Percentiles rank a stretch among this genome's conserved stretches.
These are phyloP conservation scores for Tupiocoris notatus DNA, from an alignment of 2,888 invertebrate species.

Conservation along the genomic window DNA sequence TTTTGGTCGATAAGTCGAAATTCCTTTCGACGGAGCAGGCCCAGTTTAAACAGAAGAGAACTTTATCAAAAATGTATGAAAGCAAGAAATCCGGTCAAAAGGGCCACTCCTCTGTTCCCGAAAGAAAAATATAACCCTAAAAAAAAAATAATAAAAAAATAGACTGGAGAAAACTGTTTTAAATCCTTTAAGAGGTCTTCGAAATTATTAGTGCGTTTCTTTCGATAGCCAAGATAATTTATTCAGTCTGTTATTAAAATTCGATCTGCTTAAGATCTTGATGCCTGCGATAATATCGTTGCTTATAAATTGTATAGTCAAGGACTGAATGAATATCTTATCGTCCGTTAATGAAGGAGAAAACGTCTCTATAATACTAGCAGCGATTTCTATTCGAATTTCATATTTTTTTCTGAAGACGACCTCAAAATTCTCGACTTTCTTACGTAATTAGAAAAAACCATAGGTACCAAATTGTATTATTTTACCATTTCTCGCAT, in stretches of 20 bases:
- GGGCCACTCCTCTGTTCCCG: background rate
- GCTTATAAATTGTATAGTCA: too few species aligned
- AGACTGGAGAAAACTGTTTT: background rate
- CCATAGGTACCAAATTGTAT: too few species aligned
- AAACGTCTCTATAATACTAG: too few species aligned
- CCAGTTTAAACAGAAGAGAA: background rate
- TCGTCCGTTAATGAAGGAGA: too few species aligned
- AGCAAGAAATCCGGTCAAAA: background rate
- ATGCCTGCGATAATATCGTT: too few species aligned
- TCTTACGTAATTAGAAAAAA: too few species aligned
- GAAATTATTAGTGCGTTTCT: background rate
- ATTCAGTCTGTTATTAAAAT: background rate
- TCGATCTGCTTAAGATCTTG: too few species aligned
- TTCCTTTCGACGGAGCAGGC: background rate
- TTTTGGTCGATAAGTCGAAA: background rate
- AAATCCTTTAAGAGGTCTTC: background rate
- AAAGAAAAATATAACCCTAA: background rate
- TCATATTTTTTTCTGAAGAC: too few species aligned
- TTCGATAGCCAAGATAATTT: background rate
- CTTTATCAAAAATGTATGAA: background rate
- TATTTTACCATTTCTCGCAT: too few species aligned
- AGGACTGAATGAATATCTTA: too few species aligned
- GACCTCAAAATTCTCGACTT: too few species aligned
- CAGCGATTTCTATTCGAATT: too few species aligned
- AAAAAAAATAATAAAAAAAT: background rate